Percentiles rank a stretch among this genome's conserved stretches.
phyloP scores from a whole-genome alignment of 2,113 vertebrate genomes.

The Coptodon rendalli region DNA sequence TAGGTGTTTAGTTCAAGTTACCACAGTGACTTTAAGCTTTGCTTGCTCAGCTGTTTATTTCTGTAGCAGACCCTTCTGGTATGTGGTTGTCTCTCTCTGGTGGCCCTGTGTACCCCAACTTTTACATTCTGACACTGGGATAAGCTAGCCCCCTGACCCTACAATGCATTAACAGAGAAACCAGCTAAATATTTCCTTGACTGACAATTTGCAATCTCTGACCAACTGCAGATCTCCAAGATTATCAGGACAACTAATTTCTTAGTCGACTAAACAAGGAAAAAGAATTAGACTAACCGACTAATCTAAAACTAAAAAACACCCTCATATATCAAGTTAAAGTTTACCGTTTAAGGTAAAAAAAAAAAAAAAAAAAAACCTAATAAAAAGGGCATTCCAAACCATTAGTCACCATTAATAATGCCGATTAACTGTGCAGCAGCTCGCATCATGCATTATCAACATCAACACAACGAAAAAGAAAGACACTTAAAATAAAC shows the following conservation, averaged over 20 bases:
- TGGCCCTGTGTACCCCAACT: not conserved
- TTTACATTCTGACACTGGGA: not conserved
- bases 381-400: not conserved
- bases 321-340: not conserved
- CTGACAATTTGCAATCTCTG: not conserved
- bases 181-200: not conserved
- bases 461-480: not conserved
- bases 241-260: not conserved
- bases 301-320: not conserved
- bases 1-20: not conserved
- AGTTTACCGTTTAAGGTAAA: rapidly evolving
- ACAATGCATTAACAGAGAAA: not conserved
- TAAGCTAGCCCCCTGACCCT: rapidly evolving
- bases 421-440: not conserved
- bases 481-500: not conserved
- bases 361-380: not conserved
- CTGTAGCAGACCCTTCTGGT: not conserved
- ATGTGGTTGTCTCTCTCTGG: not conserved
- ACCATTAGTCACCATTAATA: not conserved
- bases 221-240: not conserved
- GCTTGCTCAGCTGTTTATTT: rapidly evolving
- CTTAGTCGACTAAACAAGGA: not conserved
- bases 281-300: not conserved
- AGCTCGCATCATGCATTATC: not conserved
- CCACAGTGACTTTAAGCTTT: not conserved